Base-by-base conservation (phyloP, 2,113 vertebrate genomes). In the Labeo catla region DNA sequence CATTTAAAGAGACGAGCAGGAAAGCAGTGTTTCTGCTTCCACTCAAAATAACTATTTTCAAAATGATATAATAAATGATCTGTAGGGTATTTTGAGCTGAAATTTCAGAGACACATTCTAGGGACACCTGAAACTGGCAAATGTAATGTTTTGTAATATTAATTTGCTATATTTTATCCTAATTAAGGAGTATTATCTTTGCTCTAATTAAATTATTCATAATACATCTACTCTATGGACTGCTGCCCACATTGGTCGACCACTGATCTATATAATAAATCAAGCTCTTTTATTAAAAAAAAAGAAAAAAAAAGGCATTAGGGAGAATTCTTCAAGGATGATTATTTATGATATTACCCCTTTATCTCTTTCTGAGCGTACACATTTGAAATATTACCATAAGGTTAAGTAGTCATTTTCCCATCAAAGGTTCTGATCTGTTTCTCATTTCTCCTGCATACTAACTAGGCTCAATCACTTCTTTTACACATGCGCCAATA, bases 381-480 rank as follows among this genome's bases (percentile, higher is more conserved):
- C 11, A 7, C 45, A 50, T 76, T 8, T 50, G 11, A 76, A 76
- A 76, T 76, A 28, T 49, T 74, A 74, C 2, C 45, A 50, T 49
- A 76, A 15, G 45, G 73, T 76, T 11, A 76, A 76, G 21, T 50
- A 76, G 6, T 76, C 12, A 50, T 76, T 74, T 76, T 49, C 45
- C 73, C 21, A 8, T 76, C 6, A 73, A 12, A n/a, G 36, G 19
- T 47, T 73, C 45, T 76, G 45, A 0, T 21, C 72, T 23, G n/a
- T 50, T 76, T 49, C 47, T 78, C 34, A 59, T 78, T 59, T 59
- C 13, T 77, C 76, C 49, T 77, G 76, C 28, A 54, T 54, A 28
- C 73, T 76, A 76, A 76, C 47, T 15, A 74, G 45, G 45, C 45
- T 28, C 23, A 45, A 72, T 23, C 73, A 4, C 73, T 76, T 61